Evolutionary conservation across 1,140 invertebrate genomes (phyloP).

Genomic region (Bombus pascuorum): DNA sequence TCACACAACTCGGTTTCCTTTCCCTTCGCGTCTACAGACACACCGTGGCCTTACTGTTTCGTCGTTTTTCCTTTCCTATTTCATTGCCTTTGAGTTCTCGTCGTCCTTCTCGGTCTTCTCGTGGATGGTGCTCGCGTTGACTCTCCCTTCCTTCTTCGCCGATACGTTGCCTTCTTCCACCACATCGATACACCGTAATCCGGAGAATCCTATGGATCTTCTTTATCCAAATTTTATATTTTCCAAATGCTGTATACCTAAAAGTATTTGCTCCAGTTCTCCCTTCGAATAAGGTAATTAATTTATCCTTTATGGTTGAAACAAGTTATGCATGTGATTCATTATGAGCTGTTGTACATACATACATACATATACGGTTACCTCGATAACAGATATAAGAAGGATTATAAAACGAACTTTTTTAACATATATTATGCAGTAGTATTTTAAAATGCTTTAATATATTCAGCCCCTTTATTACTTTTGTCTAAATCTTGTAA

Average conservation of each 20-base stretch:
- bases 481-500: background rate
- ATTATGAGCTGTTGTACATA: background rate
- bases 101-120: conserved; percentile 7
- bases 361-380: background rate
- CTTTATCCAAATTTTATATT: background rate
- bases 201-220: background rate
- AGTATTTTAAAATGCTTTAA: background rate
- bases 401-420: background rate
- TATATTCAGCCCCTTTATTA: too few relatives aligned
- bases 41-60: background rate
- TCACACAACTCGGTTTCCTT: conserved; percentile 42
- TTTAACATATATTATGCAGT: background rate
- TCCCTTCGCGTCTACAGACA: conserved; percentile 23
- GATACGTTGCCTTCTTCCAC: background rate
- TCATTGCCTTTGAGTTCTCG: conserved; percentile 1
- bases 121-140: background rate
- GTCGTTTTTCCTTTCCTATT: conserved; percentile 37
- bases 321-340: background rate
- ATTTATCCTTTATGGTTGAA: background rate
- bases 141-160: background rate
- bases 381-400: background rate
- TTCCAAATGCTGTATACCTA: background rate
- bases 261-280: background rate
- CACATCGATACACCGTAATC: background rate
- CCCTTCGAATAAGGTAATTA: background rate